These are phyloP conservation scores for Melanotaenia duboulayi DNA, from an alignment of 2,113 vertebrate species.

Conservation along the genomic window DNA sequence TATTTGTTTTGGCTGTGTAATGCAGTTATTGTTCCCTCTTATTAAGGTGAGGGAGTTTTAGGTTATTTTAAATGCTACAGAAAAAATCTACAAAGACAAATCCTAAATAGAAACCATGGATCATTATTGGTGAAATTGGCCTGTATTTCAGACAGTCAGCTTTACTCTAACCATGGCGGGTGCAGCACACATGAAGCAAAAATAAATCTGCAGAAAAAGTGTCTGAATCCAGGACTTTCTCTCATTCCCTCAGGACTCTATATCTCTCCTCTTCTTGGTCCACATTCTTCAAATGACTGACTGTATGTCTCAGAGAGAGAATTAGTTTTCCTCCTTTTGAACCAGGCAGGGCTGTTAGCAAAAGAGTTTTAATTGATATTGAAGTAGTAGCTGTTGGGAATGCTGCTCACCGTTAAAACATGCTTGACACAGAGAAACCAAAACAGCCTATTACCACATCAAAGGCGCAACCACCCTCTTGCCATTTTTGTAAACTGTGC, in stretches of 20 bases:
- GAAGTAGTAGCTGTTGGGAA: constrained; percentile 71
- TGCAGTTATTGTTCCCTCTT: too few relatives aligned
- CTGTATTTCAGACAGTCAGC: neutral
- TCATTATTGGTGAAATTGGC: neutral
- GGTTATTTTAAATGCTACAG: too few relatives aligned
- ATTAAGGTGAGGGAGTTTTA: too few relatives aligned
- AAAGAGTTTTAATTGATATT: constrained; percentile 77
- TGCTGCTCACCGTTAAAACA: constrained; percentile 67
- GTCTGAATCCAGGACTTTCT: constrained; percentile 38
- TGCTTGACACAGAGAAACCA: constrained; percentile 74
- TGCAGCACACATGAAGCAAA: constrained; percentile 15
- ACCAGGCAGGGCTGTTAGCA: constrained; percentile 61
- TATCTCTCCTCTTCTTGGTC: constrained; percentile 49
- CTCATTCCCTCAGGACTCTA: constrained; percentile 39
- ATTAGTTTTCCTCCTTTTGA: constrained; percentile 48
- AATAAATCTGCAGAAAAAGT: constrained; percentile 3
- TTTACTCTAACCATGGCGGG: constrained; percentile 1
- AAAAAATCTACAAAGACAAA: neutral
- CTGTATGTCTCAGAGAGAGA: constrained; percentile 28
- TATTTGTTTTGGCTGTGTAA: neutral
- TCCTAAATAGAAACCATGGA: neutral
- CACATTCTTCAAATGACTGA: constrained; percentile 44
- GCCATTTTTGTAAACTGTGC: constrained; percentile 57
- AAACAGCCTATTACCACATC: constrained; percentile 77
- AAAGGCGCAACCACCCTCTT: constrained; percentile 61